phyloP scores from a whole-genome alignment of 1,140 invertebrate genomes.

The Drosophila gunungcola region DNA sequence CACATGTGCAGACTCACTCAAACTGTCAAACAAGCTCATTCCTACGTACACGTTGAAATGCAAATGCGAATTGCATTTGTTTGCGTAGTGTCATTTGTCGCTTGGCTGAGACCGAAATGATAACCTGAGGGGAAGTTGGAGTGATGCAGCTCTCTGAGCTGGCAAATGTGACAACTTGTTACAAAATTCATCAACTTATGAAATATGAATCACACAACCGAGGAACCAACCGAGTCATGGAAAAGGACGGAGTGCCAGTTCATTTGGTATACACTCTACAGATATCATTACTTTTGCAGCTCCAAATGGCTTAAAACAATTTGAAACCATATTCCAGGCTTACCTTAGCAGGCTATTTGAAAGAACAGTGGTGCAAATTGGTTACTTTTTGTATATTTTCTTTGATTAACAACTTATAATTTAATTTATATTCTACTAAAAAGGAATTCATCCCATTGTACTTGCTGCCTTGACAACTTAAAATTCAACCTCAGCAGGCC shows the following conservation, averaged over 20 bases:
- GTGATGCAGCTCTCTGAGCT: conserved; percentile 10
- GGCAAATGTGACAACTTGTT: conserved; percentile 56
- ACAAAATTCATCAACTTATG: conserved; percentile 56
- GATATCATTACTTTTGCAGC: conserved; percentile 6
- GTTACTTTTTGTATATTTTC: not conserved
- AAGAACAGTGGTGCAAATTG: not conserved
- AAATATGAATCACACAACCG: conserved; percentile 46
- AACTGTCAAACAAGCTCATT: not conserved
- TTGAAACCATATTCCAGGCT: not conserved
- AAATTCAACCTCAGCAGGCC: conserved; percentile 10
- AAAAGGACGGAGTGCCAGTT: not conserved
- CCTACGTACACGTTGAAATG: conserved; percentile 10
- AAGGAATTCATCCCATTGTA: conserved; percentile 7
- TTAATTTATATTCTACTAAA: not conserved
- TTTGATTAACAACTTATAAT: not conserved
- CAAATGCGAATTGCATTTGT: conserved; percentile 61
- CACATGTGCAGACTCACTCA: conserved; percentile 8
- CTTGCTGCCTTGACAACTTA: not conserved
- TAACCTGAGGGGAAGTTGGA: not conserved
- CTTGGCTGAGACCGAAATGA: conserved; percentile 19
- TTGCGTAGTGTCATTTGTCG: conserved; percentile 50
- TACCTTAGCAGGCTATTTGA: not conserved
- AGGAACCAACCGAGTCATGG: conserved; percentile 1
- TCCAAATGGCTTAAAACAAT: conserved; percentile 2
- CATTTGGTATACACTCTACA: not conserved